Conservation (phyloP, 1,140 invertebrate genomes). For the Drosophila novamexicana region DNA sequence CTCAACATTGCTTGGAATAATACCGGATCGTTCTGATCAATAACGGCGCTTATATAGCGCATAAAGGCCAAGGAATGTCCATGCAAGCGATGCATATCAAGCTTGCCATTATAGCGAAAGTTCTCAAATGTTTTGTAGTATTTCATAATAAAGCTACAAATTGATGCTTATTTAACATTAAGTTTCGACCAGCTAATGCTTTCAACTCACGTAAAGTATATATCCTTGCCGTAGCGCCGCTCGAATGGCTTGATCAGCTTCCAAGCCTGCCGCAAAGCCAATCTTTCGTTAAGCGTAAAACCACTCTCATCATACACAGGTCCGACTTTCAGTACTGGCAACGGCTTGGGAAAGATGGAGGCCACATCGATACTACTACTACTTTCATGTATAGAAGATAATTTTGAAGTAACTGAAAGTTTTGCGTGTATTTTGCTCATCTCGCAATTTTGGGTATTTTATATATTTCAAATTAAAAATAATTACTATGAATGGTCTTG, state of each 20-base stretch:
- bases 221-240: constrained; percentile 48
- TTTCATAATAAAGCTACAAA: constrained; percentile 46
- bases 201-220: constrained; percentile 41
- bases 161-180: neutral
- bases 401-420: neutral
- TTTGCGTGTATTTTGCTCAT: neutral
- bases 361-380: neutral
- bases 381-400: neutral
- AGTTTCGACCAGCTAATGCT: neutral
- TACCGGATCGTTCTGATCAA: constrained; percentile 48
- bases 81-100: constrained; percentile 49
- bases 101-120: constrained; percentile 17
- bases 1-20: constrained; percentile 45
- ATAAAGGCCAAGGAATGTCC: constrained; percentile 44
- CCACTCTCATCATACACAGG: constrained; percentile 51
- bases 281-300: constrained; percentile 50
- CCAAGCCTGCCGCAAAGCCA: constrained; percentile 57
- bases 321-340: constrained; percentile 38
- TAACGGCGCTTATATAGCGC: constrained; percentile 49
- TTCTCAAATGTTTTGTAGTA: constrained; percentile 28
- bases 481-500: neutral
- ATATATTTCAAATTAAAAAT: neutral
- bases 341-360: constrained; percentile 40
- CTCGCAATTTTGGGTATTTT: neutral
- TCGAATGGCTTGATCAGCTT: constrained; percentile 42